Evolutionary conservation across 2,113 vertebrate genomes (phyloP), one percentile per base, ranked within the genome.

Genomic region (Bostrychus sinensis): DNA sequence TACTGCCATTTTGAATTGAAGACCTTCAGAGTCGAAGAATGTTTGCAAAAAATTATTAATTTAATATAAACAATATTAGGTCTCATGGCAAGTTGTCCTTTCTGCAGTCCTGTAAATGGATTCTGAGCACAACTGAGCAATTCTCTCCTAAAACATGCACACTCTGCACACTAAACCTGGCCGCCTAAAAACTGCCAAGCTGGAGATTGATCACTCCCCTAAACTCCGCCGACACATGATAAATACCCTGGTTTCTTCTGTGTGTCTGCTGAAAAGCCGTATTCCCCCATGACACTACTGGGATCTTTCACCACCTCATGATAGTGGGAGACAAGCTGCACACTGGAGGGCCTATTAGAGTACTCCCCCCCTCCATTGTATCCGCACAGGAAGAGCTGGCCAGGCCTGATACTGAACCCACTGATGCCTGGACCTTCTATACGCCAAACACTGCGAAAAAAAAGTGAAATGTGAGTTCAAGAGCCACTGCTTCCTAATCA

Each of bases 361-460:
- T 83, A 87, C 88, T 91, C 92, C 25, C 91, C 91, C 90, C 78
- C 81, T 80, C 80, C 81, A 85, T 85, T 86, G 88, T 87, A 83
- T 91, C 86, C 77, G 66, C 83, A 87, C 88, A 92, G 91, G 91
- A 93, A 92, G 89, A 64, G 73, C 89, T 92, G 89, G 84, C 74
- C 67, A 34, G 79, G 64, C 65, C 91, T 89, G 92, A 92, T 92
- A 93, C 80, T 63, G 85, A 89, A 85, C 79, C 85, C 71, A 67
- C 75, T 60, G 72, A 86, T 84, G 76, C 66, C n/a, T 51, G 69
- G 62, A 50, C 46, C 77, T 79, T 80, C 66, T 53, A 30, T 28
- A n/a, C n/a, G 66, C 62, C 78, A 78, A 85, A 81, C 76, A 71
- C n/a, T n/a, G n/a, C n/a, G 62, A 11, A 75, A 62, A n/a, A 77